Evolutionary conservation across 35 echinoderm and acorn worm species (phyloP).

Genomic region (Lytechinus variegatus): DNA sequence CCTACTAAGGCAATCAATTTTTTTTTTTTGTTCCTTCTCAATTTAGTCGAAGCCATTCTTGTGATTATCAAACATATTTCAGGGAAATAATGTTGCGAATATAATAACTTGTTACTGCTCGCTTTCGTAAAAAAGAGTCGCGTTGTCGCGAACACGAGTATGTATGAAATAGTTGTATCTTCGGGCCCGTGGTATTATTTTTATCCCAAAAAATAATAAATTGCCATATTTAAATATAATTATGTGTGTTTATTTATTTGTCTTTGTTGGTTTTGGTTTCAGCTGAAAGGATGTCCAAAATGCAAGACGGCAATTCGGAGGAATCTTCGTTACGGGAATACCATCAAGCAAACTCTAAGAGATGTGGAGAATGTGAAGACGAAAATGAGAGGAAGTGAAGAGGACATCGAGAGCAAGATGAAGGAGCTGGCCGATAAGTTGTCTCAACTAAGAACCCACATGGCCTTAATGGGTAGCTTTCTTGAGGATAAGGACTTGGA

Average conservation of each 20-base stretch:
- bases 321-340: conserved; percentile 79
- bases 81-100: too few relatives aligned
- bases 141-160: too few relatives aligned
- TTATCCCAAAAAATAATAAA: too few relatives aligned
- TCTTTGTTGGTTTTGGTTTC: background rate
- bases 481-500: background rate
- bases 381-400: conserved; percentile 28
- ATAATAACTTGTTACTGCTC: too few relatives aligned
- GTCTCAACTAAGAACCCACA: background rate
- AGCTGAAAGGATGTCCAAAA: conserved; percentile 72
- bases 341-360: conserved; percentile 63
- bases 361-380: conserved; percentile 85
- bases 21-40: too few relatives aligned
- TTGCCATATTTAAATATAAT: too few relatives aligned
- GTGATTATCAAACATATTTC: too few relatives aligned
- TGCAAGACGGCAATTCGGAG: conserved; percentile 89
- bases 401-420: conserved; percentile 25
- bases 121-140: too few relatives aligned
- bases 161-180: too few relatives aligned
- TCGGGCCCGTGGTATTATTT: too few relatives aligned
- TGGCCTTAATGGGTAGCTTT: background rate
- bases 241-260: background rate
- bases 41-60: too few relatives aligned
- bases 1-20: too few relatives aligned
- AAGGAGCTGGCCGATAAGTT: background rate